phyloP scores from a whole-genome alignment of 2,888 invertebrate species.

The Maniola hyperantus region DNA sequence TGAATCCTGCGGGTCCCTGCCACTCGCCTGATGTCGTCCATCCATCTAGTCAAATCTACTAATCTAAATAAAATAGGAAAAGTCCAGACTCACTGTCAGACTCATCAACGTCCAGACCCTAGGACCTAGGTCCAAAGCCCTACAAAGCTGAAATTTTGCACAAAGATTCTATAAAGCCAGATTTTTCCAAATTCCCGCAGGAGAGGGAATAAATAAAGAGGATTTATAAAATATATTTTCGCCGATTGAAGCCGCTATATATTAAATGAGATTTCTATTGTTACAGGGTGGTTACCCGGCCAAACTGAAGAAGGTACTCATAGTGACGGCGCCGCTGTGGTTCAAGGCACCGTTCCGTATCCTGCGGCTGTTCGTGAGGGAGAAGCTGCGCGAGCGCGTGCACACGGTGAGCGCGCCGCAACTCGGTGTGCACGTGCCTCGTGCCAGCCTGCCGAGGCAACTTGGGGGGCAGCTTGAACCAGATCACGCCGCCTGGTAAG shows the following conservation, averaged over 20 bases:
- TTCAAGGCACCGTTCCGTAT: constrained; percentile 99
- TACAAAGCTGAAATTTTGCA: too few relatives aligned
- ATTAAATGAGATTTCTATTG: constrained; percentile 39
- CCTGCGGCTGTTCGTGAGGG: constrained; percentile 95
- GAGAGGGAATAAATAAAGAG: too few relatives aligned
- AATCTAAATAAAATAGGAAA: too few relatives aligned
- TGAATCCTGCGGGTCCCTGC: too few relatives aligned
- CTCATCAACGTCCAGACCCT: too few relatives aligned
- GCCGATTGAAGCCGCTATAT: not conserved
- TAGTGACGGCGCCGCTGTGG: constrained; percentile 98
- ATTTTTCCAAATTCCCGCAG: too few relatives aligned
- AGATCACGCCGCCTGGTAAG: constrained; percentile 95
- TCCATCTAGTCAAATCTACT: too few relatives aligned
- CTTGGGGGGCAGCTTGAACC: constrained; percentile 94
- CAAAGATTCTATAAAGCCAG: too few relatives aligned
- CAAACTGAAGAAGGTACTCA: constrained; percentile 97
- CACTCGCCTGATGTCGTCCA: too few relatives aligned
- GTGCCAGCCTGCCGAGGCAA: constrained; percentile 92
- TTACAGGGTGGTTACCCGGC: constrained; percentile 98
- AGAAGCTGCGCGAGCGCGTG: constrained; percentile 97
- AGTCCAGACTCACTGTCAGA: too few relatives aligned
- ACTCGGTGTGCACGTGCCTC: constrained; percentile 93
- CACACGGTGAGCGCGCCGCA: constrained; percentile 97
- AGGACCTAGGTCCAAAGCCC: too few relatives aligned
- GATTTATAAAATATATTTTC: not conserved